Percentiles rank a stretch among this genome's conserved stretches.
Conservation (phyloP, 2,113 vertebrate species). For the Sander lucioperca region DNA sequence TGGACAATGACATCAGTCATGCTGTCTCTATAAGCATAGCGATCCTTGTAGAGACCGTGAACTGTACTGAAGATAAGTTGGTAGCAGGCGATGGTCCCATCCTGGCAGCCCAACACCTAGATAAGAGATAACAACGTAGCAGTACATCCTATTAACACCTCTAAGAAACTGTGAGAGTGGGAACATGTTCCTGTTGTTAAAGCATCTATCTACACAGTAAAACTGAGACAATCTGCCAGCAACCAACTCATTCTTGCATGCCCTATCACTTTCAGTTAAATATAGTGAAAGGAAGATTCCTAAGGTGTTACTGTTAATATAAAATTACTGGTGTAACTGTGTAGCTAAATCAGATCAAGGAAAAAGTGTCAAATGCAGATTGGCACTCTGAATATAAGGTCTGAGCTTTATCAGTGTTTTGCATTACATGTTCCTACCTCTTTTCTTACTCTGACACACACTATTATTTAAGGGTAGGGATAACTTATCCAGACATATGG, state of each 20-base stretch:
- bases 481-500: constrained; percentile 25
- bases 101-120: constrained; percentile 96
- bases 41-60: constrained; percentile 96
- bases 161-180: constrained; percentile 76
- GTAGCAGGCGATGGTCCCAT: constrained; percentile 96
- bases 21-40: constrained; percentile 95
- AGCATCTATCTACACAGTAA: constrained; percentile 58
- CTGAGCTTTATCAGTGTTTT: constrained; percentile 24
- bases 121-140: constrained; percentile 72
- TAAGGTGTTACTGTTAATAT: constrained; percentile 52
- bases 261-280: constrained; percentile 63
- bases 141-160: constrained; percentile 79
- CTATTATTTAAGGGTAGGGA: background rate
- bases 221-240: constrained; percentile 62
- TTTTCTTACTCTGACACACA: constrained; percentile 23
- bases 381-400: constrained; percentile 12
- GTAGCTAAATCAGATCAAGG: constrained; percentile 22
- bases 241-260: constrained; percentile 50
- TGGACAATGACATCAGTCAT: constrained; percentile 99
- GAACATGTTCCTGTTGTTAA: constrained; percentile 73
- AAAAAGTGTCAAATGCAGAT: constrained; percentile 33
- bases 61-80: constrained; percentile 98
- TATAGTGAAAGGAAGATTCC: constrained; percentile 48
- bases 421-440: background rate
- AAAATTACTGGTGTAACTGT: constrained; percentile 40